These are phyloP conservation scores for Mylabris phalerata DNA, from an alignment of 1,140 invertebrate genomes.

Conservation along the genomic window DNA sequence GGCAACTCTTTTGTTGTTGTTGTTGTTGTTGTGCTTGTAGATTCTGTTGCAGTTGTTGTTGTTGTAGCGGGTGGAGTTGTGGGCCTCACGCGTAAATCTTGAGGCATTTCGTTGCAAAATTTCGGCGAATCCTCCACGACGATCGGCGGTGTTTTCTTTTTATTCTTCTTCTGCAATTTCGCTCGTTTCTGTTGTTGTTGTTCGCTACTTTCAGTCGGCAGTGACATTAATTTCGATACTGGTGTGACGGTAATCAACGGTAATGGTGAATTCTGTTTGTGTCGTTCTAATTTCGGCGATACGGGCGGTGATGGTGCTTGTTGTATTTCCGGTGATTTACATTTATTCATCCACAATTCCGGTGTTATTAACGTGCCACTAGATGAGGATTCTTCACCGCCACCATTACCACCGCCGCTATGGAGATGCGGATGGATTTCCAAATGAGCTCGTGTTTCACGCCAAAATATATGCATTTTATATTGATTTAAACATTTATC, in stretches of 20 bases:
- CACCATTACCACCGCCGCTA: constrained; percentile 36
- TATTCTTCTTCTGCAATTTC: constrained; percentile 41
- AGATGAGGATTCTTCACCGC: constrained; percentile 29
- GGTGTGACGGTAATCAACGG: constrained; percentile 54
- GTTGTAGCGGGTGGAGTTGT: neutral
- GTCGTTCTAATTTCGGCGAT: constrained; percentile 30
- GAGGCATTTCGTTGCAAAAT: constrained; percentile 28
- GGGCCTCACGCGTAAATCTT: constrained; percentile 36
- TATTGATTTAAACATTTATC: constrained; percentile 92
- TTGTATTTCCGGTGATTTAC: constrained; percentile 57
- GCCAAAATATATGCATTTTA: constrained; percentile 93
- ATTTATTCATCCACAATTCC: constrained; percentile 77
- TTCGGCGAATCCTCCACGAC: constrained; percentile 8
- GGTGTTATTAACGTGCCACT: constrained; percentile 67
- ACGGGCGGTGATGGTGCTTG: constrained; percentile 41
- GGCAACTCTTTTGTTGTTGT: constrained; percentile 32
- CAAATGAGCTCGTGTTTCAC: constrained; percentile 81
- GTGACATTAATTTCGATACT: constrained; percentile 45
- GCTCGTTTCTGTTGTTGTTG: constrained; percentile 43
- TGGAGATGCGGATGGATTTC: constrained; percentile 70
- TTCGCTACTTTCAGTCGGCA: constrained; percentile 1
- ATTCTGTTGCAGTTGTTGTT: constrained; percentile 4
- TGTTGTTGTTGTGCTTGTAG: constrained; percentile 33
- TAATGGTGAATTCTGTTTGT: constrained; percentile 37
- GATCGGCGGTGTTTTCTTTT: constrained; percentile 41